A percentile compares a stretch with the other conserved stretches of the same genome.
phyloP scores from a whole-genome alignment of 2,888 invertebrate genomes.

The Ichneumoninae sp. region DNA sequence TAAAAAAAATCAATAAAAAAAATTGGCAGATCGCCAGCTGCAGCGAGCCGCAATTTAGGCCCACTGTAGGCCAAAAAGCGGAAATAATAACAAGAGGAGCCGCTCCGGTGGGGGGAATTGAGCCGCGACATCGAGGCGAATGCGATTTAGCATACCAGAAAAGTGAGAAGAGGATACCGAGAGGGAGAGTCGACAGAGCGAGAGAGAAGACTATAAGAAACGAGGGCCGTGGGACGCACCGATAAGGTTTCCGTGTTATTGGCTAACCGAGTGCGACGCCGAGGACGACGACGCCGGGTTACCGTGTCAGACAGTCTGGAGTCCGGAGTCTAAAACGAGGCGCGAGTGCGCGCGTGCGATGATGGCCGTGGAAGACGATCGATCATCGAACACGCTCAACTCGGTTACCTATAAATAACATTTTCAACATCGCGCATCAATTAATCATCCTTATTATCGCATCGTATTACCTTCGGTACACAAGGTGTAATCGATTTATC shows the following conservation, averaged over 20 bases:
- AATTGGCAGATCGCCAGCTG: too few species aligned
- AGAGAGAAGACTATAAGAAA: slow-evolving; percentile 35
- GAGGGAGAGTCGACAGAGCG: slow-evolving; percentile 8
- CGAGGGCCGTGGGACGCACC: slow-evolving; percentile 56
- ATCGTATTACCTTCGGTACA: slow-evolving; percentile 2
- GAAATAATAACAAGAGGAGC: background rate
- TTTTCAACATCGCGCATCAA: slow-evolving; percentile 1
- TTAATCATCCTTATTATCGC: slow-evolving; percentile 7
- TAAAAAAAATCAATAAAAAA: too few species aligned
- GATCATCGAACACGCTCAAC: slow-evolving; percentile 24
- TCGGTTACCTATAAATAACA: slow-evolving; percentile 10
- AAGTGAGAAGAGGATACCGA: slow-evolving; percentile 29
- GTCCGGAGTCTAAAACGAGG: slow-evolving; percentile 65
- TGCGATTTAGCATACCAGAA: slow-evolving; percentile 73
- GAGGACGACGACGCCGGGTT: slow-evolving; percentile 73
- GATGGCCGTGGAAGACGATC: slow-evolving; percentile 56
- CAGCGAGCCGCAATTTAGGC: too few species aligned
- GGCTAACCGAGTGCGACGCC: slow-evolving; percentile 73
- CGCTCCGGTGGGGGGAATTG: slow-evolving; percentile 6
- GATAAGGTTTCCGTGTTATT: slow-evolving; percentile 78
- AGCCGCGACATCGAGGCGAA: slow-evolving; percentile 67
- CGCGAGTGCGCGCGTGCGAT: slow-evolving; percentile 34
- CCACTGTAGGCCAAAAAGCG: too few species aligned
- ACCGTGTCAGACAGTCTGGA: slow-evolving; percentile 80
- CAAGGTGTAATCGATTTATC: slow-evolving; percentile 8